phyloP scores from a whole-genome alignment of 1,140 invertebrate genomes.

The Heliconius eleuchia region DNA sequence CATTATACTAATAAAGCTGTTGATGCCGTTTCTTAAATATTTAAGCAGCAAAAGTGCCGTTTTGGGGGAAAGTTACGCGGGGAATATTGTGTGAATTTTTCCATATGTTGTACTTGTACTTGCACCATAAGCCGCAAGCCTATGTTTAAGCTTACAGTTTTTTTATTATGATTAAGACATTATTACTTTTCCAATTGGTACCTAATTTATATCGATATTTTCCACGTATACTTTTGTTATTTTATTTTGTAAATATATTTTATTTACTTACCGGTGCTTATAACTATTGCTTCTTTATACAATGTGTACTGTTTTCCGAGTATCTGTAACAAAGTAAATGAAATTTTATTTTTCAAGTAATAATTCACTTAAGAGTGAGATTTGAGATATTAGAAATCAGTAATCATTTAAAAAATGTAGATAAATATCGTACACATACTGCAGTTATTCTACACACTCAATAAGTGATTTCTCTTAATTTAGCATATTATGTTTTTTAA shows the following conservation, averaged over 20 bases:
- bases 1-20: slow-evolving; percentile 47
- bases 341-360: neutral
- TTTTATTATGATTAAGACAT: neutral
- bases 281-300: neutral
- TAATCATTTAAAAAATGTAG: too few species aligned
- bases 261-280: neutral
- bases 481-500: too few species aligned
- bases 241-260: neutral
- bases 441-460: too few species aligned
- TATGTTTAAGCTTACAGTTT: neutral
- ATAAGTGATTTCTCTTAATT: too few species aligned
- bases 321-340: slow-evolving; percentile 9
- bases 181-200: neutral
- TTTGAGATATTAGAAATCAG: too few species aligned
- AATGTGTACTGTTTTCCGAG: neutral
- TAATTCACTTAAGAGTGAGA: too few species aligned
- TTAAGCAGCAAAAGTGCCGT: neutral
- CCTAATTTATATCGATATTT: neutral
- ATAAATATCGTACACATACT: too few species aligned
- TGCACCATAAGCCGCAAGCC: neutral
- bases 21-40: slow-evolving; percentile 5
- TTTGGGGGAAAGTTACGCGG: slow-evolving; percentile 8
- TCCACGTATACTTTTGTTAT: neutral
- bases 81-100: neutral
- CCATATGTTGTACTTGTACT: neutral